phyloP scores from a whole-genome alignment of 35 echinoderm and acorn worm genomes.

The Patiria miniata region DNA sequence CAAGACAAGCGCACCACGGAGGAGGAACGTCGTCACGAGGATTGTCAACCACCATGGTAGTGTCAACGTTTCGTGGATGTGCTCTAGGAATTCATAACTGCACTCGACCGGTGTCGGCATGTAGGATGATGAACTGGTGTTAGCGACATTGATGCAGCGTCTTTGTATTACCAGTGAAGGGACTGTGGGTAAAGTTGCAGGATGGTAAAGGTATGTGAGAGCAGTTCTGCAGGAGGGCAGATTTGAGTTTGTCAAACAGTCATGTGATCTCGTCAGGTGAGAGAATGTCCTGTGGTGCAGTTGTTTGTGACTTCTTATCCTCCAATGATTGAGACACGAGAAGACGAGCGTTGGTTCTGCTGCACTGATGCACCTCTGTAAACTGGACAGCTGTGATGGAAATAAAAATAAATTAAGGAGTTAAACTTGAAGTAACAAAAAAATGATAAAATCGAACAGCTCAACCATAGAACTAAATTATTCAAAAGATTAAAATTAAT shows the following conservation, averaged over 20 bases:
- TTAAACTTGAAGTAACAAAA: no score
- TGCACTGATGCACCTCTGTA: no score
- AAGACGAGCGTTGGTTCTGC: not conserved
- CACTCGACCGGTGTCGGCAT: slow-evolving; percentile 76
- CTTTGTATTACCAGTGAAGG: not conserved
- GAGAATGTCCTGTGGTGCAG: not conserved
- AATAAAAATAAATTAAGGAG: no score
- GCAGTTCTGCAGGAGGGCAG: not conserved
- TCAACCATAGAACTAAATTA: no score
- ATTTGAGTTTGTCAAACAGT: not conserved
- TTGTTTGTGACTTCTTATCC: not conserved
- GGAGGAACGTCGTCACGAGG: slow-evolving; percentile 50
- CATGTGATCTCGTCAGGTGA: not conserved
- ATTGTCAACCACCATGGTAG: slow-evolving; percentile 95
- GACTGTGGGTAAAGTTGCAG: not conserved
- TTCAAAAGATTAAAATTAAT: no score
- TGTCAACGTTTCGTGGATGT: slow-evolving; percentile 53
- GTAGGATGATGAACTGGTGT: slow-evolving; percentile 29
- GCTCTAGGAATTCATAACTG: slow-evolving; percentile 82
- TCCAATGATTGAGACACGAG: not conserved
- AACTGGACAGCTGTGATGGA: no score
- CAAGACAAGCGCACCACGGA: slow-evolving; percentile 55
- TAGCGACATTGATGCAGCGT: not conserved
- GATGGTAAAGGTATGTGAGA: not conserved
- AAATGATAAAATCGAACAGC: no score